These are phyloP conservation scores for Siderastrea siderea DNA, from an alignment of 92 coral and sea anemone genomes.

Conservation along the genomic window DNA sequence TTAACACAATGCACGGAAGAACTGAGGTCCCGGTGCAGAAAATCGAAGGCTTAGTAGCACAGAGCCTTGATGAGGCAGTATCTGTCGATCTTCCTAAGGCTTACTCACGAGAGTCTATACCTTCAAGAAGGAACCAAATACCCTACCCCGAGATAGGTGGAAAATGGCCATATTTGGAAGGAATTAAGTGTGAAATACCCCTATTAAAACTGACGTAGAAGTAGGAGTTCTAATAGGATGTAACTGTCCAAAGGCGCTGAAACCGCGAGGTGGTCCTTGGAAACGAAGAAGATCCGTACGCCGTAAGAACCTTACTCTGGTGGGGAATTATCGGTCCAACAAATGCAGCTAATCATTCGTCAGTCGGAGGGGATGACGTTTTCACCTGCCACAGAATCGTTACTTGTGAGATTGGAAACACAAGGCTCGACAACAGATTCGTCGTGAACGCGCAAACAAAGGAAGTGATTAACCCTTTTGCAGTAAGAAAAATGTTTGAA, in stretches of 20 bases:
- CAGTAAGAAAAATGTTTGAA: slow-evolving; percentile 38
- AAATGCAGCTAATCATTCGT: background rate
- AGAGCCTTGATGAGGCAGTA: slow-evolving; percentile 26
- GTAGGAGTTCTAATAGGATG: no score
- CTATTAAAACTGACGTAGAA: no score
- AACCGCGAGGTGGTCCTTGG: no score
- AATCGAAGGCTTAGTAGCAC: slow-evolving; percentile 12
- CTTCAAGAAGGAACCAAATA: no score
- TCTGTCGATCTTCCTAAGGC: slow-evolving; percentile 35
- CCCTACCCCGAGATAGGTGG: no score
- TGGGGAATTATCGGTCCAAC: slow-evolving; percentile 71
- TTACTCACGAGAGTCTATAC: no score
- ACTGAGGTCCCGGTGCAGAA: slow-evolving; percentile 19
- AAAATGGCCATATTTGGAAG: no score
- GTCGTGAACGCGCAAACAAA: slow-evolving; percentile 6
- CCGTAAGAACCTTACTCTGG: slow-evolving; percentile 35
- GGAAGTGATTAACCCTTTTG: slow-evolving; percentile 44
- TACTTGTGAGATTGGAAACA: slow-evolving; percentile 9
- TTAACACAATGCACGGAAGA: no score
- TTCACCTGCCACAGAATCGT: slow-evolving; percentile 25
- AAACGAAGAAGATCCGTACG: slow-evolving; percentile 44
- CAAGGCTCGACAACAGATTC: slow-evolving; percentile 4
- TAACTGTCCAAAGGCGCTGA: no score
- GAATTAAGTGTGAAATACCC: no score
- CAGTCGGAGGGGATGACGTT: slow-evolving; percentile 9